Base-by-base conservation (phyloP, 2,888 invertebrate species). In the Caenorhabditis becei region DNA sequence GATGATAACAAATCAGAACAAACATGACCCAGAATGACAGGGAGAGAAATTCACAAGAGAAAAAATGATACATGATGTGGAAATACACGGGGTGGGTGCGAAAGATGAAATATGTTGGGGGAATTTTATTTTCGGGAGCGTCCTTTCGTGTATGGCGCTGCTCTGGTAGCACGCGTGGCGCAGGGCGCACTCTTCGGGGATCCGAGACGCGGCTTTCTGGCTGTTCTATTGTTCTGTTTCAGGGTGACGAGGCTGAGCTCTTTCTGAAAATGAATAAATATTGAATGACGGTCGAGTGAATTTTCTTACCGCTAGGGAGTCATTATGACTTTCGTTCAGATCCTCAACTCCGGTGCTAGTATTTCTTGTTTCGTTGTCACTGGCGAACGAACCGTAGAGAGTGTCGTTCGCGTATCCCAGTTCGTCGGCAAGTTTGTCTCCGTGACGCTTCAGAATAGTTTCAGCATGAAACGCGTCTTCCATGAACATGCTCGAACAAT, bases 401-500 rank as follows among this genome's bases (percentile, higher is more conserved):
- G 74, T 65, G 58, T 65, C 49, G n/a, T 63, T 44, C 2, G n/a
- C 44, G 32, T 65, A 59, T 0, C 75, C 75, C 1, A 61, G 23
- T 2, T n/a, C 28, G 2, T 75, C 62, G 18, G 75, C 75, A 10
- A 51, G n/a, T 32, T 47, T 59, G 35, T 75, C 75, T 0, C 41
- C 37, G 49, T 61, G 54, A 1, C 32, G 23, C 23, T 67, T 67
- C 26, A 75, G 35, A 1, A n/a, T n/a, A 14, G 20, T 14, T 24
- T 67, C 75, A 5, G 75, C 54, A 14, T 26, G 37, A 14, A 26
- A 75, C 7, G 75, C 16, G 47, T 75, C 67, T 4, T 47, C 35
- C 20, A 75, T 66, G 26, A 61, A 75, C 0, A 44, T 24, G 26
- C 75, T 75, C 0, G 53, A 37, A 53, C 75, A 75, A 2, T 53